Conservation (phyloP, 1,140 invertebrate genomes). For the Pygmarrhopalites habei region DNA sequence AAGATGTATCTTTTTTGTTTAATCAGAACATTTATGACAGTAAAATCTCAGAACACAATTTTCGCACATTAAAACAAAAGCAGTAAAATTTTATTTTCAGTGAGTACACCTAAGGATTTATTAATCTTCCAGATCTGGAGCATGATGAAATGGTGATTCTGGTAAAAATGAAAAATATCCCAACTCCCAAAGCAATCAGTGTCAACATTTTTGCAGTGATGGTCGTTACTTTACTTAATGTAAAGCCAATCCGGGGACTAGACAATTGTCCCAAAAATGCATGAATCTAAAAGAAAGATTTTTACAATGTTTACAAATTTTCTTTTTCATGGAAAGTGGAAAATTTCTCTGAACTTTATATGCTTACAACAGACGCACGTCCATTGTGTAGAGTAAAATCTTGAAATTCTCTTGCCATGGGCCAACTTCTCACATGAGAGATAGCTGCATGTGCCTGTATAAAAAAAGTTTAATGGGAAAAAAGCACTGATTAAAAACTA, state of each 20-base stretch:
- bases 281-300: conserved; percentile 31
- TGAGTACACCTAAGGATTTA: too few species aligned
- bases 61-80: too few species aligned
- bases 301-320: neutral
- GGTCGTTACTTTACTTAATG: conserved; percentile 31
- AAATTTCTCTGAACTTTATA: neutral
- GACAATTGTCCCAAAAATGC: conserved; percentile 35
- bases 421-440: conserved; percentile 32
- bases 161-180: conserved; percentile 28
- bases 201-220: conserved; percentile 29
- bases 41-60: too few species aligned
- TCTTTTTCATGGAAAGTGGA: neutral
- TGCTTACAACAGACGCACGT: conserved; percentile 32
- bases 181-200: conserved; percentile 19
- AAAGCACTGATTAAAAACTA: neutral
- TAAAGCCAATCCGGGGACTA: conserved; percentile 27
- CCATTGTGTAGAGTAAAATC: conserved; percentile 31
- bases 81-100: too few species aligned
- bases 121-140: too few species aligned
- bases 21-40: too few species aligned
- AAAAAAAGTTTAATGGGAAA: neutral
- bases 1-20: too few species aligned
- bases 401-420: conserved; percentile 37
- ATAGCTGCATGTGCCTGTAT: conserved; percentile 30
- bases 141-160: conserved; percentile 37